A percentile compares a stretch with the other conserved stretches of the same genome.
phyloP scores from a whole-genome alignment of 2,888 invertebrate species.

The Mycogona germanica region DNA sequence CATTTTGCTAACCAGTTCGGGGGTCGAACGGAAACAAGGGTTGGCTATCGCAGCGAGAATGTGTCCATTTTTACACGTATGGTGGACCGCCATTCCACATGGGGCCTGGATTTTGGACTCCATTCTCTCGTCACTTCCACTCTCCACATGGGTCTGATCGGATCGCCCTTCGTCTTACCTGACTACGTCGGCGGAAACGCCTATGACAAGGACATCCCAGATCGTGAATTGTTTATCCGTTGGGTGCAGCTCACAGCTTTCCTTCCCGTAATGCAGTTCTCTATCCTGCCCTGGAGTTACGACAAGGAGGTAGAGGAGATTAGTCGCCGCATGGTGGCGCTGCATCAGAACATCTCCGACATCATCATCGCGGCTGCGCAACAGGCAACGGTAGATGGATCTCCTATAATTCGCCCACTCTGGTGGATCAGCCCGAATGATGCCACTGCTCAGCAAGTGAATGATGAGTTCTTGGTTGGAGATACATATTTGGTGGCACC shows the following conservation, averaged over 20 bases:
- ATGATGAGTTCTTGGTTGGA: constrained; percentile 80
- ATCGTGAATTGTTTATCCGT: constrained; percentile 69
- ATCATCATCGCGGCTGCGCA: constrained; percentile 55
- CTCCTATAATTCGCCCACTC: constrained; percentile 72
- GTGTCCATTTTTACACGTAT: constrained; percentile 59
- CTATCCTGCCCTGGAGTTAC: constrained; percentile 77
- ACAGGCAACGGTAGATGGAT: constrained; percentile 59
- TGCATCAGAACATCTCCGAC: constrained; percentile 51
- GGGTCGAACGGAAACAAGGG: constrained; percentile 49
- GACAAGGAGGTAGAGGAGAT: constrained; percentile 45
- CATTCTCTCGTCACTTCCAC: constrained; percentile 73
- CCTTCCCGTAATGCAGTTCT: constrained; percentile 82
- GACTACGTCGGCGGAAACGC: constrained; percentile 75
- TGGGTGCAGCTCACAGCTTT: constrained; percentile 88
- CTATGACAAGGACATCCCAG: constrained; percentile 41
- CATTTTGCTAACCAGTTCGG: constrained; percentile 35
- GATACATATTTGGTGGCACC: constrained; percentile 86
- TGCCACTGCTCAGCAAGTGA: constrained; percentile 56
- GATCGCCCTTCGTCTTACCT: constrained; percentile 85
- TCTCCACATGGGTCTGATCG: constrained; percentile 74
- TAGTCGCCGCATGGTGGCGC: constrained; percentile 47
- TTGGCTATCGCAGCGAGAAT: constrained; percentile 56
- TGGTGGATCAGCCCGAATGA: constrained; percentile 82
- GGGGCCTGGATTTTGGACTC: constrained; percentile 54
- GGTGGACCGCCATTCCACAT: constrained; percentile 72